Evolutionary conservation across 2,888 invertebrate genomes (phyloP).

Genomic region (Polylopha cassiicola): DNA sequence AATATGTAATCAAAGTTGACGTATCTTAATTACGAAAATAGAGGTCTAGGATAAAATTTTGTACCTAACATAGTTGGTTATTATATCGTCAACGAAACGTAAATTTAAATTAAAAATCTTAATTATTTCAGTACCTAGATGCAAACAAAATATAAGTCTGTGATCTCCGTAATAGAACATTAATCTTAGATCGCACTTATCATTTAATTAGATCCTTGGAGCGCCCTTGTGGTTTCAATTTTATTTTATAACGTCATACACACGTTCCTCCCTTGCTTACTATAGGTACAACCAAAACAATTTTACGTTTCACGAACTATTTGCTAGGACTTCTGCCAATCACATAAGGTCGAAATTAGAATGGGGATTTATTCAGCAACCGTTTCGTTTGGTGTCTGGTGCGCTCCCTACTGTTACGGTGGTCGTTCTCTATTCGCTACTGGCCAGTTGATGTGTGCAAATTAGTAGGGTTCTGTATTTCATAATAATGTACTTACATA

Average conservation of each 20-base stretch:
- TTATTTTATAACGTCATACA: conserved; percentile 77
- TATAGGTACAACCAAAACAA: conserved; percentile 45
- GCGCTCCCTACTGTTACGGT: conserved; percentile 52
- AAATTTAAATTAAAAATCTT: conserved; percentile 24
- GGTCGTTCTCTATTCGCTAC: conserved; percentile 55
- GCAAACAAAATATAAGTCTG: conserved; percentile 45
- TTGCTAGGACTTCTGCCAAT: no score
- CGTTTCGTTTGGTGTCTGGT: conserved; percentile 34
- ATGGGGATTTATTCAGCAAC: conserved; percentile 1
- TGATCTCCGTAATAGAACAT: conserved; percentile 59
- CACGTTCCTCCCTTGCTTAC: conserved; percentile 66
- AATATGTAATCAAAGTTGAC: no score
- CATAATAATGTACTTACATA: no score
- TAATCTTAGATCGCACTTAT: conserved; percentile 73
- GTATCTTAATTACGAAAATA: no score
- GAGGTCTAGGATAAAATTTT: no score
- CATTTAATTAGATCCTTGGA: conserved; percentile 75
- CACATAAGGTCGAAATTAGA: no score
- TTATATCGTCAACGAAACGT: no score
- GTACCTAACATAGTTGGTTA: no score
- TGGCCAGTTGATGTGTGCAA: conserved; percentile 59
- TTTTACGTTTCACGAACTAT: no score
- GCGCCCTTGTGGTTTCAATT: conserved; percentile 72
- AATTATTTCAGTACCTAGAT: conserved; percentile 33
- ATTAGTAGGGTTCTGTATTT: conserved; percentile 58